Evolutionary conservation across 2,113 vertebrate genomes (phyloP).

Genomic region (Machaerirhynchus nigripectus): DNA sequence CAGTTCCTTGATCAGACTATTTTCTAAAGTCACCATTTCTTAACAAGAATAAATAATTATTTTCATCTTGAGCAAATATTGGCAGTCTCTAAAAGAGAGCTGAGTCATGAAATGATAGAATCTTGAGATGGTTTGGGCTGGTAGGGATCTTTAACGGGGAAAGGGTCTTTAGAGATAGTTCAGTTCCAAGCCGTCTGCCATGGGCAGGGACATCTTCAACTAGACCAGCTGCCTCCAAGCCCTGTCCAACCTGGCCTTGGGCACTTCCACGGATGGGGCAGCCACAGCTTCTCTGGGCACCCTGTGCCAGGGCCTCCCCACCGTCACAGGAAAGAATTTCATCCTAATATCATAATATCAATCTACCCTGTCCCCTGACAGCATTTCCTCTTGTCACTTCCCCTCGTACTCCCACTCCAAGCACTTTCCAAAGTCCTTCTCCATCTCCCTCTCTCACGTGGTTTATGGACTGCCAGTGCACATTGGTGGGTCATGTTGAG

Average conservation of each 20-base stretch:
- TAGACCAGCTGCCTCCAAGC: neutral
- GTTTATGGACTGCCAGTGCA: neutral
- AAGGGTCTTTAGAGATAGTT: no score
- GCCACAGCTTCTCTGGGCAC: fast-evolving
- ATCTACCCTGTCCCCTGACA: neutral
- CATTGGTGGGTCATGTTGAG: fast-evolving
- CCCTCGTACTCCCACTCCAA: neutral
- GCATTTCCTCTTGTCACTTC: neutral
- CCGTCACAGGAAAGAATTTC: neutral
- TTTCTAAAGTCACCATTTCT: neutral
- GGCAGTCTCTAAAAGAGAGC: neutral
- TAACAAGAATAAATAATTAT: neutral
- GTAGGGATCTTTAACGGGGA: neutral
- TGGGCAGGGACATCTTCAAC: neutral
- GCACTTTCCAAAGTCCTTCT: neutral
- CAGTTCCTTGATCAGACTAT: neutral
- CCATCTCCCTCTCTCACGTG: neutral
- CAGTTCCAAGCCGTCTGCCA: neutral
- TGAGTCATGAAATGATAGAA: neutral
- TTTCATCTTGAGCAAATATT: neutral
- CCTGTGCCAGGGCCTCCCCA: neutral
- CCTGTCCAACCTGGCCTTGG: fast-evolving
- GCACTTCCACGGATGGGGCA: neutral
- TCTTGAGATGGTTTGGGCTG: neutral
- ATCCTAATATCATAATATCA: neutral